Base-by-base conservation (phyloP, 2,888 invertebrate species). In the Volucella bombylans region DNA sequence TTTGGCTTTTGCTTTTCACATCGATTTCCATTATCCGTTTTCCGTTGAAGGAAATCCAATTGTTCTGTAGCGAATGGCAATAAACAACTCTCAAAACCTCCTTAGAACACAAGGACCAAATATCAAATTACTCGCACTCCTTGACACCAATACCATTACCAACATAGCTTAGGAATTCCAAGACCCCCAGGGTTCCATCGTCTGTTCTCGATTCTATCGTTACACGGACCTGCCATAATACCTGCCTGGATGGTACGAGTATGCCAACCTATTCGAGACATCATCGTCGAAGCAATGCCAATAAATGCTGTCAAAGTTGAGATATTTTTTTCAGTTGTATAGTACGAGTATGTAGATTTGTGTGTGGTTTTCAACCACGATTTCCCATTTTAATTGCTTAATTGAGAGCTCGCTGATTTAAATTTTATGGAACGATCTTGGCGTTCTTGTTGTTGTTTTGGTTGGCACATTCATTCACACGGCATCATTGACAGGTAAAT, bases 401-500 rank as follows among this genome's bases (percentile, higher is more conserved):
- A 85, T 81, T 85, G 81, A 85, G 68, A 64, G 57, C 62, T 72
- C 61, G 76, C 41, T 85, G 68, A 72, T 74, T 83, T 80, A 43
- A 71, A 71, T 69, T 69, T 68, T 82, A 61, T 74, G 67, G 64
- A 64, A 52, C 62, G 54, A 49, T 71, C 50, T 55, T 52, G 31
- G 49, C 57, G 43, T 39, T 43, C 18, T 49, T 23, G 1, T 43
- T 41, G 50, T 31, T 62, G 68, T 50, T 64, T 62, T 31, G 41
- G 62, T 72, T 73, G 10, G 12, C 15, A 61, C 15, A 62, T 59
- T 18, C 50, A 54, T 52, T 62, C 57, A 50, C 65, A 79, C 65
- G 74, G 61, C 69, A 71, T 79, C 74, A 82, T 83, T 83, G 83
- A 74, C 83, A 83, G 81, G 85, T 85, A 81, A 85, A 85, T 81